Conservation (phyloP, 2,888 invertebrate species). For the Trichogramma dendrolimi region DNA sequence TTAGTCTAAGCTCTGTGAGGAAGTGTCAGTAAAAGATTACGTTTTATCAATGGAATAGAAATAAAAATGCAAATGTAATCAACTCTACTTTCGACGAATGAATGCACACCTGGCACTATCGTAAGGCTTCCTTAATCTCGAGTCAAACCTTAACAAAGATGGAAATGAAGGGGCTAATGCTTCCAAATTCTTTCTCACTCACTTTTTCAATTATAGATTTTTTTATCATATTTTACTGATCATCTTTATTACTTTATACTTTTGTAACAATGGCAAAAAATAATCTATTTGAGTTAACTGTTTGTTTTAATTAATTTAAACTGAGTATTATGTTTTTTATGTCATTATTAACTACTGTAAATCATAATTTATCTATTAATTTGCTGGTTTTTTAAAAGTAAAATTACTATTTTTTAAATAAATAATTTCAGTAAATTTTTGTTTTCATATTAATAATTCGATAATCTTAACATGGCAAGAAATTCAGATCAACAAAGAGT, state of each 20-base stretch:
- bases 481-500: no score
- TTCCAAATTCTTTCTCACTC: neutral
- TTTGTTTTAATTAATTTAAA: no score
- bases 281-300: no score
- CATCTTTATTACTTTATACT: neutral
- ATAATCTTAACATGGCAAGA: no score
- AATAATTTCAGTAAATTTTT: no score
- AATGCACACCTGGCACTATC: constrained; percentile 35
- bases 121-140: constrained; percentile 49
- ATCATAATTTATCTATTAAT: no score
- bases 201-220: constrained; percentile 7
- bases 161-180: constrained; percentile 14
- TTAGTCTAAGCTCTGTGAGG: neutral
- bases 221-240: constrained; percentile 1
- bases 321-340: no score
- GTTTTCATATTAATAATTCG: no score
- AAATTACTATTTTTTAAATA: no score
- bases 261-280: neutral
- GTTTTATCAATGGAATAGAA: constrained; percentile 8
- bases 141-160: constrained; percentile 35
- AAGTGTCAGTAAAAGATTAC: constrained; percentile 4
- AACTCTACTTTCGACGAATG: constrained; percentile 36
- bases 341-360: no score
- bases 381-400: no score
- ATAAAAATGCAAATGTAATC: constrained; percentile 39